Base-by-base conservation (phyloP, 2,888 invertebrate genomes). In the Epistrophella euchroma region DNA sequence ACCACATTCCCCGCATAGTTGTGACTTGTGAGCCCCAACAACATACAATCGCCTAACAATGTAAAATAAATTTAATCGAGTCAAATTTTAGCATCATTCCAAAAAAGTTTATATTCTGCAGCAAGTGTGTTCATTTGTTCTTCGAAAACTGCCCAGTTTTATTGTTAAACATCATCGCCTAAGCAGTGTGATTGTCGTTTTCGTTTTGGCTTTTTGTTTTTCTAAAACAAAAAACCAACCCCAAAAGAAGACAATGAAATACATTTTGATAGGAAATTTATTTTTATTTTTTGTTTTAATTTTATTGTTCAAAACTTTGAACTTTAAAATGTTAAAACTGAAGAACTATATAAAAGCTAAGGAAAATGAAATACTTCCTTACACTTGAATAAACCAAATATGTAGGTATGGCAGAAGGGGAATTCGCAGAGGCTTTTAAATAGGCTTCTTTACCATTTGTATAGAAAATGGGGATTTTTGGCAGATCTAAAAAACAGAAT, bases 41-140 rank as follows among this genome's bases (percentile, higher is more conserved):
- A 37, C 13, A 22, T 19, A 55, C 52, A 52, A 52, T 60, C 47
- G 68, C 37, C 73, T 83, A 83, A 83, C 79, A 75, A 84, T 75
- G 71, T 71, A 79, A 84, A 79, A 84, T 79, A 84, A 79, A 84
- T 84, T 84, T 84, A 79, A 84, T 75, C 84, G 84, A 79, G 84
- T 84, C 84, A 84, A 84, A 84, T 84, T 75, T 84, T 75, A 79
- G 75, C 84, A 84, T 79, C 79, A 84, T 84, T 84, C 58, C 35
- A 64, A 25, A 64, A 60, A 60, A 58, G 56, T 71, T 56, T 71
- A 52, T 75, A 37, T 52, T 37, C 45, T 55, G 45, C 47, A 71
- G 62, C 56, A 10, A 47, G 55, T 83, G 56, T 74, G 56, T 70
- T 75, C 75, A 75, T 84, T 79, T 72, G 71, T 75, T 43, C 74